Evolutionary conservation across 2,113 vertebrate genomes (phyloP).

Genomic region (Saimiri boliviensis): DNA sequence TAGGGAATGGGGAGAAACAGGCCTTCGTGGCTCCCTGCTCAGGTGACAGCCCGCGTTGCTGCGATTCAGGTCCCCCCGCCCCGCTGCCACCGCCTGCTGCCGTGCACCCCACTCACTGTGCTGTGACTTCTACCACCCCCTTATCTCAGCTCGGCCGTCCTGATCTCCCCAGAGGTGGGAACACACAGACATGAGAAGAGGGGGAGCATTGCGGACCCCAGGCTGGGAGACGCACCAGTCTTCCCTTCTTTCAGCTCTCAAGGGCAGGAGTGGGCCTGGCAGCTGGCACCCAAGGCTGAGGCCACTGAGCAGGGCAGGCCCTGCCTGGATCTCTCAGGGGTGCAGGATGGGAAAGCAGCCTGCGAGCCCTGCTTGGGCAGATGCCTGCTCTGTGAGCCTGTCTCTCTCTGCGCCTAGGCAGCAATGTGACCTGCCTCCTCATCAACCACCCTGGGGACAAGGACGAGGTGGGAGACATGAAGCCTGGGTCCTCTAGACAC

Average conservation of each 20-base stretch:
- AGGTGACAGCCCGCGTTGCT: not conserved
- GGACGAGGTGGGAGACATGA: not conserved
- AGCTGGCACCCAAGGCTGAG: not conserved
- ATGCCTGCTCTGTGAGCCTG: not conserved
- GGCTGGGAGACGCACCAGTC: not conserved
- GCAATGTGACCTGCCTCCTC: not conserved
- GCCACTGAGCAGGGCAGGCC: not conserved
- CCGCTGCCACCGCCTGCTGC: not conserved
- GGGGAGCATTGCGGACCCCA: fast-evolving
- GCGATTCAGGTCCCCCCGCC: no score
- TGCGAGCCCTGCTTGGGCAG: fast-evolving
- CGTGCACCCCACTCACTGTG: not conserved
- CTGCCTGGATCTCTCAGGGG: not conserved
- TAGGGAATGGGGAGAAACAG: not conserved
- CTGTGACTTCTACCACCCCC: not conserved
- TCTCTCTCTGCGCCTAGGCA: not conserved
- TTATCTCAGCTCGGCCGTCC: not conserved
- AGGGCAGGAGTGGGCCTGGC: not conserved
- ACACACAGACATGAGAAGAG: fast-evolving
- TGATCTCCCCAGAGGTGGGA: not conserved
- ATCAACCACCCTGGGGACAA: not conserved
- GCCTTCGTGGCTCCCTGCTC: not conserved
- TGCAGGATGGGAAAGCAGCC: not conserved
- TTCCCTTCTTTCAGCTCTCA: not conserved
- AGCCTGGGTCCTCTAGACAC: not conserved